These are phyloP conservation scores for Ariolimax columbianus DNA, from an alignment of 2,888 invertebrate species.

Conservation along the genomic window DNA sequence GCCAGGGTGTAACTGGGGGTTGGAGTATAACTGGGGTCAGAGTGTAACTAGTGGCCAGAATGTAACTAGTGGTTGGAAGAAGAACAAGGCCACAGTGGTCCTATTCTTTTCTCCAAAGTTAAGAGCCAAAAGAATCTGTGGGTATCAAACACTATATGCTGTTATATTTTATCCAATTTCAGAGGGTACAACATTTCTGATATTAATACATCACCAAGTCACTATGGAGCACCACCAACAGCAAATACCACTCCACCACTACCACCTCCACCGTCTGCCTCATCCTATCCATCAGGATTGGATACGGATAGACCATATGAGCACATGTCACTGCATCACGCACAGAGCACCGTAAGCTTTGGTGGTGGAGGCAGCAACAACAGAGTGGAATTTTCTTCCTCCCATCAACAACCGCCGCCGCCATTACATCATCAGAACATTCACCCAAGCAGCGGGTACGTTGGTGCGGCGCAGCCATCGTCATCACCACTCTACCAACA, in stretches of 20 bases:
- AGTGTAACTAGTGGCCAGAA: no score
- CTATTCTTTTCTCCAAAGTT: no score
- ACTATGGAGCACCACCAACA: background rate
- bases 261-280: conserved; percentile 40
- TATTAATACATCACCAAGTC: conserved; percentile 28
- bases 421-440: background rate
- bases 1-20: no score
- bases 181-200: conserved; percentile 57
- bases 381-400: background rate
- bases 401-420: background rate
- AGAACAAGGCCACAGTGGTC: no score
- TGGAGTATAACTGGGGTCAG: no score
- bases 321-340: conserved; percentile 59
- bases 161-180: background rate
- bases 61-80: no score
- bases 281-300: conserved; percentile 23
- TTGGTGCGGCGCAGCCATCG: background rate
- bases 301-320: conserved; percentile 68
- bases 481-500: background rate
- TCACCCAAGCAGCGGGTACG: background rate
- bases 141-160: no score
- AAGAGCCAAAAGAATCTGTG: no score
- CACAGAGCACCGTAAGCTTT: conserved; percentile 26
- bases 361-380: conserved; percentile 1
- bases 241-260: conserved; percentile 20